Base-by-base conservation (phyloP, 1,140 invertebrate species). In the Andrena cerasifolii region DNA sequence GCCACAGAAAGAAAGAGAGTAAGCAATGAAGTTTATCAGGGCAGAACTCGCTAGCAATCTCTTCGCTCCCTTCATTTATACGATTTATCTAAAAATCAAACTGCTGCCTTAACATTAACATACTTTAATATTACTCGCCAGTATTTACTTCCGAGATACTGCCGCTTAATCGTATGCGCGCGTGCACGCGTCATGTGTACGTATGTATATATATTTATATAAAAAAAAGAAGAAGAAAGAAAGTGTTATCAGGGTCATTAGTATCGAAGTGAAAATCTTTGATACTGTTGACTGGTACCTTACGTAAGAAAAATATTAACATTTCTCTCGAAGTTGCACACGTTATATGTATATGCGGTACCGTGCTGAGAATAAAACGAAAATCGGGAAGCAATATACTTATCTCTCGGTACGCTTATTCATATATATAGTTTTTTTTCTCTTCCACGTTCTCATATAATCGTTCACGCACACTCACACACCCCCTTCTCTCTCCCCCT, bases 1-100 rank as follows among this genome's bases (percentile, higher is more conserved):
- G 49, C 58, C 82, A 84, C 49, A 84, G 83, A 84, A 79, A 84
- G 83, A 84, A 84, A 84, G 83, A 84, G 83, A 84, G 82, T 80
- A 62, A 76, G 62, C n/a, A 67, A 66, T 68, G 45, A 56, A 68
- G 47, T 73, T 79, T 67, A 49, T 67, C 66, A 76, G 26, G 51
- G 72, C 51, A 78, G 45, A 85, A 56, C 61, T 54, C 21, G 21
- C 59, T 63, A 72, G 24, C 73, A 71, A 65, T 84, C 80, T 74
- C 56, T 82, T 80, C 67, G 43, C 77, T 80, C 77, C n/a, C 59
- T 47, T 56, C 70, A 84, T 72, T 54, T 10, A 78, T 58, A 81
- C 45, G 43, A 70, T 8, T 72, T 83, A 81, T 68, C 73, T 74
- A 87, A 77, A 72, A 77, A 61, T 78, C 58, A 86, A 68, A 72